Evolutionary conservation across 2,113 vertebrate species (phyloP), one percentile per base, ranked within the genome.

Genomic region (Sorex fumeus): DNA sequence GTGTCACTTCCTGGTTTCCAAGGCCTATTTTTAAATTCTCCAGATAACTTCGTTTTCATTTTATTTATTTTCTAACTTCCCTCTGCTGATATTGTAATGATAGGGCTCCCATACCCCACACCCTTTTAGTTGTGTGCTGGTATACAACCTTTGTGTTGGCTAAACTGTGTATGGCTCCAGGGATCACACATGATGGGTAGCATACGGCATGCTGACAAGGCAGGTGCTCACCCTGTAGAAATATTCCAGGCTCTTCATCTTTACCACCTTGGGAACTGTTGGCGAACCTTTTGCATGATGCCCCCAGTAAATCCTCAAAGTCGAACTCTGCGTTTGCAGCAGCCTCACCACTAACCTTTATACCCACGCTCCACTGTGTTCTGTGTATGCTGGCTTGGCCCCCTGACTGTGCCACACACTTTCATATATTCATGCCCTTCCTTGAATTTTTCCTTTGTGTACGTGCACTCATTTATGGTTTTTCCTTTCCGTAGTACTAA

Each of bases 391-490:
- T 27, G 6, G 8, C 7, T 3, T 75, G 3, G 28, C 11, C 25
- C 18, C 8, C 28, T 2, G 1, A 19, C 28, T 0, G 2, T 0
- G 13, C 12, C 28, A 36, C 2, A 40, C 6, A 4, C 8, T 11
- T 28, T 8, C 1, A 6, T 0, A 9, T 36, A 36, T 47, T 9
- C 0, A 16, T 18, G 19, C 27, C 67, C 30, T 2, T 71, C 43
- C 66, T 50, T 7, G 2, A 18, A 16, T 2, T 45, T 36, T 18
- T 45, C n/a, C 79, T 18, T 43, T 9, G 3, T 10, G 34, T 40
- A 40, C 40, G 43, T 36, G 30, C 30, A 18, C 78, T 66, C 19
- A n/a, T 57, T 19, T 27, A 1, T 8, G 57, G 15, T 70, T 57
- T 10, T 27, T 69, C 67, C 60, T 69, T 88, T 23, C 27, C 64